A percentile compares a stretch with the other conserved stretches of the same genome.
phyloP scores from a whole-genome alignment of 2,888 invertebrate species.

The Sycophila texana region DNA sequence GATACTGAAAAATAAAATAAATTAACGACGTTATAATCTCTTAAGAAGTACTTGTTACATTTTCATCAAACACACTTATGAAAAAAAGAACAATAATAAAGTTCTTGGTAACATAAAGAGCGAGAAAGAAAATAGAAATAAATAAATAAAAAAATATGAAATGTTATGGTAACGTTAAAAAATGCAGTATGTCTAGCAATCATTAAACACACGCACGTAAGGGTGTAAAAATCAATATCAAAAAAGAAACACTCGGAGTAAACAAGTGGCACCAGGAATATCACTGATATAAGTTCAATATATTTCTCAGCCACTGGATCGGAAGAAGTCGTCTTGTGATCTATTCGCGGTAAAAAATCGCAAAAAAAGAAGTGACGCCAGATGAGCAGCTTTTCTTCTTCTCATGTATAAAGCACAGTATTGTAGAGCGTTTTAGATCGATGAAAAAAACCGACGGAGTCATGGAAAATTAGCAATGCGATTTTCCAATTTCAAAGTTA shows the following conservation, averaged over 20 bases:
- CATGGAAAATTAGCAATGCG: slow-evolving; percentile 16
- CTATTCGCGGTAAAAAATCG: slow-evolving; percentile 33
- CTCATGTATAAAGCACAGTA: neutral
- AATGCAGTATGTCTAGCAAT: no score
- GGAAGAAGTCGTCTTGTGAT: slow-evolving; percentile 25
- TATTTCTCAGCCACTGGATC: slow-evolving; percentile 22
- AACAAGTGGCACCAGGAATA: no score
- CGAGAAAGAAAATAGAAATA: no score
- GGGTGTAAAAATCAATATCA: slow-evolving; percentile 6
- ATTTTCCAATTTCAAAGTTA: neutral
- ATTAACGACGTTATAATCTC: no score
- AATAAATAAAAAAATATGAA: no score
- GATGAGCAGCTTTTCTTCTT: slow-evolving; percentile 32
- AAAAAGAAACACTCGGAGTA: no score
- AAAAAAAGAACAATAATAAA: no score
- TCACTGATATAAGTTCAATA: neutral
- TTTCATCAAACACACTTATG: no score
- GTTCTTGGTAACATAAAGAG: no score
- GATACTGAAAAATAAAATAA: no score
- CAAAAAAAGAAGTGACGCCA: slow-evolving; percentile 19
- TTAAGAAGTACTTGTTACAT: no score
- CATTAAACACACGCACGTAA: slow-evolving; percentile 10
- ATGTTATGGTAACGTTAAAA: no score
- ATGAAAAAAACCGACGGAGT: neutral
- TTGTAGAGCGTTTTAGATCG: slow-evolving; percentile 5